phyloP scores from a whole-genome alignment of 2,797 vertebrate species.

The Cossypha dichroa region DNA sequence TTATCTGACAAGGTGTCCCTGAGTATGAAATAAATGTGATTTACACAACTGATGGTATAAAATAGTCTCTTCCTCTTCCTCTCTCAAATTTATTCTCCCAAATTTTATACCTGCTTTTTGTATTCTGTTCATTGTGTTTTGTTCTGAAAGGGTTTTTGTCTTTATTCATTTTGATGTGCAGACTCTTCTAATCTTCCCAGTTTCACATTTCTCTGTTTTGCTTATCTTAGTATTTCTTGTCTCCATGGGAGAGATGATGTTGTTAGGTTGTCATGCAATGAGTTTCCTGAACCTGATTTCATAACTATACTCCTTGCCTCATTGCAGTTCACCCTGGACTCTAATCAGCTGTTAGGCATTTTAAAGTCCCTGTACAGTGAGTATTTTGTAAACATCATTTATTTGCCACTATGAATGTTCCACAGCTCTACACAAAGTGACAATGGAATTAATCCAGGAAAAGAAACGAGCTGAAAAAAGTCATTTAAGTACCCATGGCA shows the following conservation, averaged over 20 bases:
- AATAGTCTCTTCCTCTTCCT: not conserved
- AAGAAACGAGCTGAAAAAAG: not conserved
- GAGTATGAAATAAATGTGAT: not conserved
- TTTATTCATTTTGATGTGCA: not conserved
- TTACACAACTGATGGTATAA: not conserved
- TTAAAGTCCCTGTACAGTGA: constrained; percentile 4
- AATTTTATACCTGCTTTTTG: not conserved
- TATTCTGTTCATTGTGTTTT: not conserved
- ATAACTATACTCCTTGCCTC: not conserved
- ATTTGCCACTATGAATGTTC: constrained; percentile 28
- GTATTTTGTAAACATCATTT: constrained; percentile 50
- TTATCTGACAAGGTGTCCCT: not conserved
- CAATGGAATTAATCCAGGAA: constrained; percentile 26
- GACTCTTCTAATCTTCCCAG: not conserved
- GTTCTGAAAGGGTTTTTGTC: not conserved
- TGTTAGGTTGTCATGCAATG: not conserved
- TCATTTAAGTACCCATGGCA: not conserved
- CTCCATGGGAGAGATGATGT: not conserved
- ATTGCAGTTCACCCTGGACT: not conserved
- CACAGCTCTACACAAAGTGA: not conserved
- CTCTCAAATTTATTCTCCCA: not conserved
- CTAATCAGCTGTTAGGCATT: not conserved
- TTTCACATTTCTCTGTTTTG: not conserved
- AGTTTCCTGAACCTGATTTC: not conserved
- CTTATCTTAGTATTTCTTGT: not conserved